These are phyloP conservation scores for Gavia stellata DNA, from an alignment of 2,113 vertebrate genomes.

Conservation along the genomic window DNA sequence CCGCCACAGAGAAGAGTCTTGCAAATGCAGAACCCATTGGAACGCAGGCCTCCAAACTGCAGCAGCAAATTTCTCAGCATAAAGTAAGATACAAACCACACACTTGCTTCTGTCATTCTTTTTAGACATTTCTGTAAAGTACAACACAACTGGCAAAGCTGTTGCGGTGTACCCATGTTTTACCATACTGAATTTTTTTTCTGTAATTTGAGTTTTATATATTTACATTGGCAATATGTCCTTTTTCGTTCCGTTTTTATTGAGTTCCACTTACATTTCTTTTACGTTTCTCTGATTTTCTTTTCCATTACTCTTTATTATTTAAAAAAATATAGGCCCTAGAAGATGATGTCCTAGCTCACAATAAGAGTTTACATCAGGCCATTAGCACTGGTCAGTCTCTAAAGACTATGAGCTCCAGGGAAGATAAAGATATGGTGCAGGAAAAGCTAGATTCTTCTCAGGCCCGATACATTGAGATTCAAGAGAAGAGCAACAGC, in stretches of 20 bases:
- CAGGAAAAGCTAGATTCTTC: constrained; percentile 88
- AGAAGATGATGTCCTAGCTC: constrained; percentile 90
- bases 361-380: constrained; percentile 89
- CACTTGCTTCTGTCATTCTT: not conserved
- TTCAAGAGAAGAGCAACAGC: constrained; percentile 88
- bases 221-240: constrained; percentile 9
- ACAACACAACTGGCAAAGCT: not conserved
- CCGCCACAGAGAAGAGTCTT: constrained; percentile 84
- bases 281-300: constrained; percentile 68
- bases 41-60: constrained; percentile 86
- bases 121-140: not conserved
- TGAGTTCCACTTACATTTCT: constrained; percentile 55
- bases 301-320: constrained; percentile 51
- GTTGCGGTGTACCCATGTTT: not conserved
- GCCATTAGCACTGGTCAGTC: constrained; percentile 88
- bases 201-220: constrained; percentile 36
- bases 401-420: constrained; percentile 88
- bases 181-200: not conserved
- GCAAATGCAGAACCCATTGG: constrained; percentile 89
- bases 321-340: constrained; percentile 78
- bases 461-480: constrained; percentile 87
- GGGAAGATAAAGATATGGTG: constrained; percentile 92
- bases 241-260: constrained; percentile 6
- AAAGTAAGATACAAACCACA: constrained; percentile 77
- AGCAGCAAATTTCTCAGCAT: constrained; percentile 90